A percentile compares a stretch with the other conserved stretches of the same genome.
Conservation (phyloP, 2,888 invertebrate genomes). For the Oligia strigilis region DNA sequence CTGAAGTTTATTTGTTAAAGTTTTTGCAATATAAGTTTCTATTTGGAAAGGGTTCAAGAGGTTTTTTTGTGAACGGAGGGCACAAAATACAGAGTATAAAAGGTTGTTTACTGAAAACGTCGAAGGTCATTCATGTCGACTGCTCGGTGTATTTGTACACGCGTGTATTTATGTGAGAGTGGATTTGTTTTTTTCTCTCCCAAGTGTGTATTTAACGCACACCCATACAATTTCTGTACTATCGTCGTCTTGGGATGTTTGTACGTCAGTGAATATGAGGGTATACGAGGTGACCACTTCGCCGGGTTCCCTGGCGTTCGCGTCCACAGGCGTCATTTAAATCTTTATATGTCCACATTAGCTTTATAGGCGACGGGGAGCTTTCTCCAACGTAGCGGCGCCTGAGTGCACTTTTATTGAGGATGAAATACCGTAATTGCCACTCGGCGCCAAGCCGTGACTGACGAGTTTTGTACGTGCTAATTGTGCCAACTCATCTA, state of each 20-base stretch:
- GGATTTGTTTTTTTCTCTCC: slow-evolving; percentile 43
- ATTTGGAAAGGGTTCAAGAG: slow-evolving; percentile 58
- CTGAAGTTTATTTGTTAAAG: slow-evolving; percentile 64
- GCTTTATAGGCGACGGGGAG: slow-evolving; percentile 86
- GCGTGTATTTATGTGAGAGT: slow-evolving; percentile 32
- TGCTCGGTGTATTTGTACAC: slow-evolving; percentile 36
- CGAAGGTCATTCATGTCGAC: slow-evolving; percentile 58
- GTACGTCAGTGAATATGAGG: slow-evolving; percentile 35
- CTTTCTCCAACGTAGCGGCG: slow-evolving; percentile 82
- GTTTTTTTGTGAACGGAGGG: slow-evolving; percentile 52
- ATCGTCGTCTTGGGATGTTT: slow-evolving; percentile 51
- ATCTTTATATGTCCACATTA: slow-evolving; percentile 89
- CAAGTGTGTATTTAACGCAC: slow-evolving; percentile 35
- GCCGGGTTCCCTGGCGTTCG: slow-evolving; percentile 53
- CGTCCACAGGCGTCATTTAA: slow-evolving; percentile 82
- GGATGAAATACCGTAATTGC: slow-evolving; percentile 89
- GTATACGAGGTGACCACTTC: slow-evolving; percentile 50
- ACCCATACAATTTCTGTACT: slow-evolving; percentile 48
- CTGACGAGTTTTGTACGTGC: slow-evolving; percentile 86
- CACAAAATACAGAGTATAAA: slow-evolving; percentile 52
- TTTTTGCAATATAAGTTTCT: slow-evolving; percentile 65
- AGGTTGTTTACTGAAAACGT: slow-evolving; percentile 55
- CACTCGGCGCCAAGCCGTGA: slow-evolving; percentile 85
- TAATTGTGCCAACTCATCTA: slow-evolving; percentile 82
- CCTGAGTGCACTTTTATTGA: slow-evolving; percentile 89